Evolutionary conservation across 2,888 invertebrate genomes (phyloP), one percentile per base, ranked within the genome.

Genomic region (Cheilosia vernalis): DNA sequence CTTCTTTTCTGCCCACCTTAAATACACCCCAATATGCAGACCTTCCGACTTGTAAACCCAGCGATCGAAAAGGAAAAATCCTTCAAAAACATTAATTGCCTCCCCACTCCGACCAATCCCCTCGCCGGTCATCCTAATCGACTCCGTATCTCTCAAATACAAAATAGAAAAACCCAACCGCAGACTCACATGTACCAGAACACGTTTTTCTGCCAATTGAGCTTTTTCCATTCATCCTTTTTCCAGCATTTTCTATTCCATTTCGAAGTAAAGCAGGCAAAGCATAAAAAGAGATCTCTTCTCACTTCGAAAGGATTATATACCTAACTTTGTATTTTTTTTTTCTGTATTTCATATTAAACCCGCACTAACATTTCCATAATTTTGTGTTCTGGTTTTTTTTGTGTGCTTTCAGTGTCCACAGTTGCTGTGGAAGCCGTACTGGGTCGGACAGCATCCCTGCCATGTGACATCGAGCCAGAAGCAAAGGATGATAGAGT

Each of bases 401-500:
- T 55, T 30, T 74, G 2, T 61, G 19, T 80, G 49, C 79, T 89
- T 91, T 27, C 93, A 95, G 96, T 95, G 89, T 94, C 94, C 88
- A 94, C 95, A 66, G 94, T 94, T 76, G 94, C 94, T 87, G 97
- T 97, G 88, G 97, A 96, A 89, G 97, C 97, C 13, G 97, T 97
- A 53, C 93, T 97, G 87, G 97, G 97, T 7, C 94, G 95, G 67
- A 96, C 96, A 88, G 97, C 97, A 78, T 95, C 96, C 66, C 93
- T 98, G 89, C 97, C 97, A 44, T 98, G 97, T 93, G 96, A 97
- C 94, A 96, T 97, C 92, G 96, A 96, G 89, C 97, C 97, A 72
- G 95, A 95, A 91, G 94, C 95, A 74, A 94, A 95, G 89, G 96
- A 96, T 89, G 97, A 97, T 92, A 94, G 96, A 87, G 97, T 97